Conservation (phyloP, 2,113 vertebrate genomes). For the Callipepla californica region DNA sequence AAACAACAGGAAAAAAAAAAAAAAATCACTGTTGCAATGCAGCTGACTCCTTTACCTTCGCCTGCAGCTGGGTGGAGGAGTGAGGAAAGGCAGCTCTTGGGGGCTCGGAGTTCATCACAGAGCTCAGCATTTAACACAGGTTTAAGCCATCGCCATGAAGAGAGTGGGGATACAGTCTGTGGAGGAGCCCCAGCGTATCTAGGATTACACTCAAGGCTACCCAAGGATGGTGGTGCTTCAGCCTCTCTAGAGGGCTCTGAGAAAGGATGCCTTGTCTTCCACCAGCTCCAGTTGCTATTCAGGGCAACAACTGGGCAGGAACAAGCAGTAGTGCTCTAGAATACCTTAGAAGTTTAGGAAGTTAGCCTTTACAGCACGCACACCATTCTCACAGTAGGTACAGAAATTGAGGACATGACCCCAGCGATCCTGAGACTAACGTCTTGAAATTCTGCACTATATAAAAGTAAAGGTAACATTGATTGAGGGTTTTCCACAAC, state of each 20-base stretch:
- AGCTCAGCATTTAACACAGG: background rate
- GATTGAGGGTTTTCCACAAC: background rate
- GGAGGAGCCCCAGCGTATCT: background rate
- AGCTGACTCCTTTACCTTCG: background rate
- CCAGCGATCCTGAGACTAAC: background rate
- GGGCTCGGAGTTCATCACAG: background rate
- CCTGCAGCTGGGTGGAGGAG: background rate
- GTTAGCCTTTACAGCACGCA: background rate
- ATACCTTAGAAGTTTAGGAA: background rate
- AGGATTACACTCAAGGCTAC: background rate
- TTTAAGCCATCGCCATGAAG: background rate
- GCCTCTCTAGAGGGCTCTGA: background rate
- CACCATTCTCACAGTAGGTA: background rate
- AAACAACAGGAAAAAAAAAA: slow-evolving; percentile 29
- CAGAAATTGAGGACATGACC: background rate
- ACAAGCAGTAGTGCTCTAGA: background rate
- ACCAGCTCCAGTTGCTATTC: background rate
- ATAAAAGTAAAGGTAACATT: background rate
- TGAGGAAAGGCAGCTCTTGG: background rate
- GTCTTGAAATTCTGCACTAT: background rate
- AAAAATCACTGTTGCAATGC: background rate
- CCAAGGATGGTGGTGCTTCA: background rate
- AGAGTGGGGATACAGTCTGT: background rate
- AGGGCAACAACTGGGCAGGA: background rate
- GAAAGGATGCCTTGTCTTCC: background rate